Base-by-base conservation (phyloP, 2,888 invertebrate genomes). In the Ditula angustiorana region DNA sequence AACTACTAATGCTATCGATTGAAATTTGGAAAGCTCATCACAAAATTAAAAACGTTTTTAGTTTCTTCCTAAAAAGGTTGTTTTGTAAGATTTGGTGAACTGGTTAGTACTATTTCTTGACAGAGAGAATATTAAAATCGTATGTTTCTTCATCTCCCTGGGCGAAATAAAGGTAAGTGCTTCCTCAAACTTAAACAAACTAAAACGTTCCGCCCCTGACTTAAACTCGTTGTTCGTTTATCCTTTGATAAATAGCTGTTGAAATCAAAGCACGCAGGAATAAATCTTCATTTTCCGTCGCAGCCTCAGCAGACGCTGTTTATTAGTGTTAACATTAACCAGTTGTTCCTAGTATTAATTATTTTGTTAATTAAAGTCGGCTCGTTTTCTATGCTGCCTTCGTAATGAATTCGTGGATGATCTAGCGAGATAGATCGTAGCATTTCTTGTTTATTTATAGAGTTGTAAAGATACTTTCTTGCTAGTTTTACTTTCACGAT, bases 251-350 rank as follows among this genome's bases (percentile, higher is more conserved):
- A 62, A 63, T 35, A 33, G 10, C 50, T 11, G 23, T 24, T 35
- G 35, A 26, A 63, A 63, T 57, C 50, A 57, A 41, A 62, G 41
- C 44, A 41, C 19, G 13, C 5, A 23, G 11, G n/a, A 47, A 58
- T 63, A 52, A 63, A 63, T 63, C 57, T 58, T 56, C 56, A 57
- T 63, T 63, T 52, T 26, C 23, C n/a, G 41, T 33, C 63, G 35
- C 37, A 16, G 55, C 21, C 35, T 23, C 23, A 8, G 21, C 55
- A 19, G 28, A 21, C n/a, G 50, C 16, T 28, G 50, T 52, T 52
- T 44, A 58, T 58, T 63, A 63, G 57, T 58, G 50, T 47, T 56
- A 33, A 52, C 52, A 52, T 21, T 21, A 52, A 52, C 33, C 21
- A 33, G 21, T 33, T 21, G 19, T 50, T 50, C 21, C 56, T 60